A percentile compares a stretch with the other conserved stretches of the same genome.
phyloP scores from a whole-genome alignment of 1,140 invertebrate genomes.

The Ceratina japonica region DNA sequence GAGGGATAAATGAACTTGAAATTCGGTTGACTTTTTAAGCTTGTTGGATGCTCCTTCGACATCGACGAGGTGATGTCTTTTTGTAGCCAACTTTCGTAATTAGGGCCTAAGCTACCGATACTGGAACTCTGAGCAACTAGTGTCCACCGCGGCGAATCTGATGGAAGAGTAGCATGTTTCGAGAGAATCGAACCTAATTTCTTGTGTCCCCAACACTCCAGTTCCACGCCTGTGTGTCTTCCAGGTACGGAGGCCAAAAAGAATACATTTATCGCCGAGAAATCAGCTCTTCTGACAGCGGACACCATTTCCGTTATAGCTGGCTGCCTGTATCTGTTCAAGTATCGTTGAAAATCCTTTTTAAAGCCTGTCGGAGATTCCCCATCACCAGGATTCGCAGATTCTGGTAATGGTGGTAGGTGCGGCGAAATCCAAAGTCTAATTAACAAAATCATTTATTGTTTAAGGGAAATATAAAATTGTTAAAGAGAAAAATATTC shows the following conservation, averaged over 20 bases:
- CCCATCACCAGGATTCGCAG: constrained; percentile 82
- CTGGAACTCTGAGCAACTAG: constrained; percentile 93
- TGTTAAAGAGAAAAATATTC: constrained; percentile 20
- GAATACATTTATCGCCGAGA: constrained; percentile 90
- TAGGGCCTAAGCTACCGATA: constrained; percentile 90
- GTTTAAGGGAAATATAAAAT: constrained; percentile 11
- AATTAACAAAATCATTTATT: constrained; percentile 31
- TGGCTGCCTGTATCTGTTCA: constrained; percentile 86
- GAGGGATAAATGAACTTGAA: constrained; percentile 85
- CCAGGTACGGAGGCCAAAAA: constrained; percentile 92
- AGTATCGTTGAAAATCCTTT: constrained; percentile 89
- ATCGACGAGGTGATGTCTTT: constrained; percentile 84
- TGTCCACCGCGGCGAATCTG: constrained; percentile 81
- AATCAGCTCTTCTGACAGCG: constrained; percentile 87
- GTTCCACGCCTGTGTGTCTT: constrained; percentile 82
- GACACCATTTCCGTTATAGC: constrained; percentile 87
- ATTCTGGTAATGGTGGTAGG: constrained; percentile 83
- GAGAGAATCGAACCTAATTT: constrained; percentile 84
- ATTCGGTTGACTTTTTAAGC: constrained; percentile 74
- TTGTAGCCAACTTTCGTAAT: constrained; percentile 85
- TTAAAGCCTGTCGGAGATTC: constrained; percentile 94
- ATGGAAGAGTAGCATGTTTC: constrained; percentile 82
- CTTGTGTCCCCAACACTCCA: constrained; percentile 85
- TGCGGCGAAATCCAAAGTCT: constrained; percentile 90
- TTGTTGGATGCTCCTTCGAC: constrained; percentile 76